These are phyloP conservation scores for Ptychadena robeensis DNA, from an alignment of 2,797 vertebrate species.

Conservation along the genomic window DNA sequence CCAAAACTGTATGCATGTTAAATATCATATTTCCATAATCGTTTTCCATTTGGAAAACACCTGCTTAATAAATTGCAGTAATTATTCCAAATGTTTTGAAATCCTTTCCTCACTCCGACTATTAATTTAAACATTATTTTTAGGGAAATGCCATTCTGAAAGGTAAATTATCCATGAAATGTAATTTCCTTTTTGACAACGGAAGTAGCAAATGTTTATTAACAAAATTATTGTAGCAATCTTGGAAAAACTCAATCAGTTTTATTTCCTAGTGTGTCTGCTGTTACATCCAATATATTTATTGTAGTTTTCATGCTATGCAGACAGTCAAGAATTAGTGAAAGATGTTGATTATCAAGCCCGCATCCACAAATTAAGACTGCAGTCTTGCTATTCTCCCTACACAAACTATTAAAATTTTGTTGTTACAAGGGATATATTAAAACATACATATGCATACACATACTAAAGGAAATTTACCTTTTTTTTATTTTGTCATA, in stretches of 20 bases:
- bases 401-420: too few species aligned
- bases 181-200: neutral
- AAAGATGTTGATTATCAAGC: too few species aligned
- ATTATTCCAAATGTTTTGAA: slow-evolving; percentile 9
- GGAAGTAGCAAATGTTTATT: neutral
- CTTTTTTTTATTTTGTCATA: too few species aligned
- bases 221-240: neutral
- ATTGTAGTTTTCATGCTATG: too few species aligned
- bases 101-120: neutral
- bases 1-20: neutral
- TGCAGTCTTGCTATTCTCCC: too few species aligned
- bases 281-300: too few species aligned
- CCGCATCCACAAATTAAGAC: too few species aligned
- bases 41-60: neutral
- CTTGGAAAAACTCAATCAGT: neutral
- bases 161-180: slow-evolving; percentile 7
- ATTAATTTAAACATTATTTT: neutral
- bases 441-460: too few species aligned
- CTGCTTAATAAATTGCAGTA: slow-evolving; percentile 16
- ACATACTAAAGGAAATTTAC: too few species aligned
- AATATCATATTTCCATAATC: slow-evolving; percentile 5
- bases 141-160: neutral
- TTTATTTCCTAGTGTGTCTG: too few species aligned
- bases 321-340: too few species aligned
- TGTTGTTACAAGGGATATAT: too few species aligned